Base-by-base conservation (phyloP, 2,888 invertebrate species). In the Pinctada fucata region DNA sequence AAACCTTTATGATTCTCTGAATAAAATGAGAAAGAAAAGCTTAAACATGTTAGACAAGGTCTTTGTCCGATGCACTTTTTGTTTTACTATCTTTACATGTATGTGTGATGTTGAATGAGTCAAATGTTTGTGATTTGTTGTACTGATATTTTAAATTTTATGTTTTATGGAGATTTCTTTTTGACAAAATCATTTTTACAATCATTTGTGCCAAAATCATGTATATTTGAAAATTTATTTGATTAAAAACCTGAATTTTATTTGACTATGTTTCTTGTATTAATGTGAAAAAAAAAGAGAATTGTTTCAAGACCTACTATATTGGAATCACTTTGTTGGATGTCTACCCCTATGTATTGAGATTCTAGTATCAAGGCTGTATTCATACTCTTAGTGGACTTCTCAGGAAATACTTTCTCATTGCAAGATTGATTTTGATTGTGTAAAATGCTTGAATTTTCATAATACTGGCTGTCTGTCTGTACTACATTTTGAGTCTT, bases 341-440 rank as follows among this genome's bases (percentile, higher is more conserved):
- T 52, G 58, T 52, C 58, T 52, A 52, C 58, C 58, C 58, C 58
- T 52, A 52, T 52, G 58, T 52, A 52, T 52, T 52, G 58, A 52
- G 58, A 10, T 52, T 52, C 58, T 52, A 52, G 58, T 52, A 52
- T 52, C 58, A 52, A 52, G 58, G 58, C 58, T 52, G 58, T 52
- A 52, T 52, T 52, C 58, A 52, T 52, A 5, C 58, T 52, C 58
- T 52, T 8, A 52, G 58, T 52, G 58, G 58, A 52, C 58, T 52
- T 52, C 58, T 52, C 58, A 52, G 58, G 58, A 52, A 8, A 52
- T 52, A 52, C 58, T 52, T 52, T 52, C 58, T 52, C 58, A 52
- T 52, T 52, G 58, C 58, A 52, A 52, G 58, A 52, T 52, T 52
- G 58, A 52, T 52, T 52, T 52, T 52, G 58, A 52, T 52, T 10